These are phyloP conservation scores for Bergia sp. DNA, from an alignment of 92 coral and sea anemone species.

Conservation along the genomic window DNA sequence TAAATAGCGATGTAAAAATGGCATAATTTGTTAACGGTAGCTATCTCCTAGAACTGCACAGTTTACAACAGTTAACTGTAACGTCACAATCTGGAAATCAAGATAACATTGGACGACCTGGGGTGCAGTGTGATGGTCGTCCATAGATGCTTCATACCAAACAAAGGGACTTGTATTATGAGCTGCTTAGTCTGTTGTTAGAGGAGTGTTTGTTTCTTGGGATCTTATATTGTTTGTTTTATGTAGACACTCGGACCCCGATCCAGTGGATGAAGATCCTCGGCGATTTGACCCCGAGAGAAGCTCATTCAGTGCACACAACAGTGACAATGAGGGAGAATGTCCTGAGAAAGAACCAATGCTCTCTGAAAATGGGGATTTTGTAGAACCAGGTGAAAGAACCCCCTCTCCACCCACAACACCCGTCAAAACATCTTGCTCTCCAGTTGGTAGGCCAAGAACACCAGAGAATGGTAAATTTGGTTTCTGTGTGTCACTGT, in stretches of 20 bases:
- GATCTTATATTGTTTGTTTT: neutral
- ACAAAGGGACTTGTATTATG: neutral
- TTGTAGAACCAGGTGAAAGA: slow-evolving; percentile 48
- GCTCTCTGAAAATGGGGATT: slow-evolving; percentile 61
- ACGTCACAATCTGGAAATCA: too few species aligned
- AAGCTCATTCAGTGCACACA: slow-evolving; percentile 74
- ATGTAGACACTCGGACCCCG: slow-evolving; percentile 68
- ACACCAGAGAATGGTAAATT: slow-evolving; percentile 76
- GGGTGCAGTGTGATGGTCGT: too few species aligned
- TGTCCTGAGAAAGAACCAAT: slow-evolving; percentile 67
- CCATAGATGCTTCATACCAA: too few species aligned
- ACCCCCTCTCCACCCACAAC: slow-evolving; percentile 77
- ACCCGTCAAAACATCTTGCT: slow-evolving; percentile 63
- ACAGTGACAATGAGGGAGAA: slow-evolving; percentile 66
- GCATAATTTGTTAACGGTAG: too few species aligned
- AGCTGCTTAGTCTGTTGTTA: too few species aligned
- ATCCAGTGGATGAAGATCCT: slow-evolving; percentile 71
- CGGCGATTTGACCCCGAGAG: slow-evolving; percentile 66
- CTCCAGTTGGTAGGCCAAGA: slow-evolving; percentile 60
- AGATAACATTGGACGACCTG: too few species aligned
- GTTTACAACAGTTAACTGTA: too few species aligned
- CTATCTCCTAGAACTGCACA: too few species aligned
- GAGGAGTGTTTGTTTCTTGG: neutral
- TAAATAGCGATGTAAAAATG: too few species aligned
- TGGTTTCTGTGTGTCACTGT: neutral